Percentiles rank a stretch among this genome's conserved stretches.
Conservation (phyloP, 2,888 invertebrate genomes). For the Drosophila niveifrons region DNA sequence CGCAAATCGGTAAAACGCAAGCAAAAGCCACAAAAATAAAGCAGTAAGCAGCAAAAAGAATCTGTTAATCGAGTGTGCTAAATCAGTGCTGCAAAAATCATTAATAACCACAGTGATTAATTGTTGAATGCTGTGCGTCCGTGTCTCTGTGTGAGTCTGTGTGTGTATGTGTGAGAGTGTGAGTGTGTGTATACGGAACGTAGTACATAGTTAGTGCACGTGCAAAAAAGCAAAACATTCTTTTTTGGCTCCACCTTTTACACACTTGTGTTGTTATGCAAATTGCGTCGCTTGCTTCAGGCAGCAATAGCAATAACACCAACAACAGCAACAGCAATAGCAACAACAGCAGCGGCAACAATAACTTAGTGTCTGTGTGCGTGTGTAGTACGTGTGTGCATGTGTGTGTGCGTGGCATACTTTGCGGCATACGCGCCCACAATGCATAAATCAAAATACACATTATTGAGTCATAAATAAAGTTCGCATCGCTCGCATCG, state of each 20-base stretch:
- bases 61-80: constrained; percentile 46
- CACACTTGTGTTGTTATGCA: constrained; percentile 69
- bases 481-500: constrained; percentile 64
- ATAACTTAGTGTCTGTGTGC: constrained; percentile 43
- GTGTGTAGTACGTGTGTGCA: constrained; percentile 37
- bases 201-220: constrained; percentile 42
- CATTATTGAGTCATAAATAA: constrained; percentile 82
- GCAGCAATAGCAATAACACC: constrained; percentile 55
- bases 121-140: constrained; percentile 43
- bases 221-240: constrained; percentile 57
- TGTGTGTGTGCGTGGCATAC: constrained; percentile 43
- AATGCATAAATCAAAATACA: constrained; percentile 82
- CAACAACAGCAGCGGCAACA: constrained; percentile 64
- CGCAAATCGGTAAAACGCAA: constrained; percentile 22
- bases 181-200: constrained; percentile 19
- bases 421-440: constrained; percentile 66
- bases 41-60: not conserved
- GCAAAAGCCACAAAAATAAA: constrained; percentile 15
- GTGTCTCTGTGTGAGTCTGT: not conserved
- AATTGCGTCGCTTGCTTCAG: constrained; percentile 63
- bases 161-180: not conserved
- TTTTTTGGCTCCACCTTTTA: constrained; percentile 42
- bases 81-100: constrained; percentile 46
- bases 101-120: constrained; percentile 57
- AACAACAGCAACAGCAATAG: constrained; percentile 29